Conservation (phyloP, 2,888 invertebrate species). For the Dryadula phaetusa region DNA sequence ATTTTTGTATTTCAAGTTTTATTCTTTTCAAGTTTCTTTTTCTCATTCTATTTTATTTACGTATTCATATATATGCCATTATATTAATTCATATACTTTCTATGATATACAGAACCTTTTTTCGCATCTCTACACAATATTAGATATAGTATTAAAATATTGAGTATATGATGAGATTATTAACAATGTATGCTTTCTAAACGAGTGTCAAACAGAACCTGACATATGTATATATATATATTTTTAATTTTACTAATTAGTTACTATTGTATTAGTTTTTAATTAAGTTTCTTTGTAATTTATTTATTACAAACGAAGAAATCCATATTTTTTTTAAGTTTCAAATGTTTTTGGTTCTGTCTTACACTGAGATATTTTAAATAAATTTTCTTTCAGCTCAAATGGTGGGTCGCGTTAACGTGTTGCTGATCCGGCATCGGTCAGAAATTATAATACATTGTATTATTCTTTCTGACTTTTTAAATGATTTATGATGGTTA, state of each 20-base stretch:
- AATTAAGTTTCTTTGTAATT: constrained; percentile 40
- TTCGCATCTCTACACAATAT: background rate
- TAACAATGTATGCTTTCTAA: constrained; percentile 27
- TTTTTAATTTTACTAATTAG: constrained; percentile 45
- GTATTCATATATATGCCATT: background rate
- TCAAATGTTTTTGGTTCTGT: constrained; percentile 59
- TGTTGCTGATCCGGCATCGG: constrained; percentile 57
- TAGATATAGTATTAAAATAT: background rate
- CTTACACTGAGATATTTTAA: constrained; percentile 65
- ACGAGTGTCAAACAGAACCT: constrained; percentile 68
- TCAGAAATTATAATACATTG: constrained; percentile 77
- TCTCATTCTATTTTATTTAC: background rate
- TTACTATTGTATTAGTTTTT: background rate
- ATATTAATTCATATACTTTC: background rate
- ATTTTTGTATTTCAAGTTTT: no score
- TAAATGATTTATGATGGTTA: constrained; percentile 62
- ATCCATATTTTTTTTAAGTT: constrained; percentile 35
- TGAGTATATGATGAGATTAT: background rate
- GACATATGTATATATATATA: constrained; percentile 25
- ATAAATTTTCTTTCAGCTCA: constrained; percentile 80
- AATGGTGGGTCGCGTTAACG: constrained; percentile 58
- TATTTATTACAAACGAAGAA: background rate
- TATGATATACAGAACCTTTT: background rate
- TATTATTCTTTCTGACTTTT: constrained; percentile 78
- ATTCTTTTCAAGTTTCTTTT: no score